Base-by-base conservation (phyloP, 2,888 invertebrate genomes). In the Eumerus sabulonum region DNA sequence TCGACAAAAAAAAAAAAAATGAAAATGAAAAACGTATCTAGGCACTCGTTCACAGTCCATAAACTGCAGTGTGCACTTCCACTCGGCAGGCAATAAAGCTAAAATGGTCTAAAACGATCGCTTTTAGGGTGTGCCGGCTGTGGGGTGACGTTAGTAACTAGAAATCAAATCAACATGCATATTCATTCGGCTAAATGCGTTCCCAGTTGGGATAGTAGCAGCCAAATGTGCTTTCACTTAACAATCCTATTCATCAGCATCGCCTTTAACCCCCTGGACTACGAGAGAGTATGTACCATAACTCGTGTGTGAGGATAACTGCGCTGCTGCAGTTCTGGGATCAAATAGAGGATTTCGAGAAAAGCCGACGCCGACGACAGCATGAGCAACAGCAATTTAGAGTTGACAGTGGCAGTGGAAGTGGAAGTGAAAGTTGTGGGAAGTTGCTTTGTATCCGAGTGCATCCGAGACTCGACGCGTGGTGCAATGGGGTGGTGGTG, bases 231-330 rank as follows among this genome's bases (percentile, higher is more conserved):
- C 79, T 79, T 51, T 79, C 68, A 68, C 79, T 79, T 79, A 68
- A 70, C 79, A 79, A 70, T 48, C 63, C 79, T 70, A 74, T 79
- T 79, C 79, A 79, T 74, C 73, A 68, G 59, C 68, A 62, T 73
- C 63, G 68, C 38, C 40, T 47, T 50, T 42, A 27, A 17, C 7
- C 13, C 12, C 18, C 7, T 9, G 9, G 16, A 3, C 1, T 19
- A 36, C n/a, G n/a, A n/a, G n/a, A n/a, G n/a, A n/a, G n/a, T n/a
- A n/a, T n/a, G n/a, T n/a, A n/a, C n/a, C n/a, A n/a, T 16, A 11
- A 14, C 36, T 13, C 0, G 16, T 35, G 54, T 66, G 48, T 40
- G 68, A 57, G 56, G 72, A 71, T 72, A 57, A 36, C 38, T 53
- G 38, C n/a, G n/a, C 16, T n/a, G 35, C 44, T 14, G 60, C 56